phyloP scores from a whole-genome alignment of 1,140 invertebrate species.

The Drosophila murphyi region DNA sequence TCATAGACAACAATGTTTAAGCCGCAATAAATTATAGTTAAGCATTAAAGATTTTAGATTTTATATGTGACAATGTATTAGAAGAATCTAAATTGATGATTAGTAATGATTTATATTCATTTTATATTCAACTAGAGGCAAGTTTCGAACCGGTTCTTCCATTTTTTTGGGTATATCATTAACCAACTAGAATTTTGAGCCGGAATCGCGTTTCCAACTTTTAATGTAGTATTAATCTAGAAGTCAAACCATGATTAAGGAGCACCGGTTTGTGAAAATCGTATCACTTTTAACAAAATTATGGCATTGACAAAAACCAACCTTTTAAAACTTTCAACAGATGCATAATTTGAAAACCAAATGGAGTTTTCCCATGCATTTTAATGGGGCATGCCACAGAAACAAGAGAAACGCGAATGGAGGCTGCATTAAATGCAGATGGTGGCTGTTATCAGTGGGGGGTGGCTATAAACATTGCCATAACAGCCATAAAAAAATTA shows the following conservation, averaged over 20 bases:
- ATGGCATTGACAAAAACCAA: neutral
- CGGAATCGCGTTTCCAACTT: too few relatives aligned
- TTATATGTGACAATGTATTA: neutral
- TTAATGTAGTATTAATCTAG: too few relatives aligned
- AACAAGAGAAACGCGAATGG: neutral
- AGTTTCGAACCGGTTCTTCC: too few relatives aligned
- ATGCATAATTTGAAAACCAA: slow-evolving; percentile 7
- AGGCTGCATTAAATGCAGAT: slow-evolving; percentile 15
- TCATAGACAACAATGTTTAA: slow-evolving; percentile 1
- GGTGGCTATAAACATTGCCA: slow-evolving; percentile 8
- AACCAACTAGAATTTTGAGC: too few relatives aligned
- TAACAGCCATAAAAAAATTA: slow-evolving; percentile 6
- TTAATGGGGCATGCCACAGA: slow-evolving; percentile 17
- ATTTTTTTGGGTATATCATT: too few relatives aligned
- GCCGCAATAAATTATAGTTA: slow-evolving; percentile 1
- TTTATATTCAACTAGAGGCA: too few relatives aligned
- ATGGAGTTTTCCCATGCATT: slow-evolving; percentile 17
- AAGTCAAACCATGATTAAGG: too few relatives aligned
- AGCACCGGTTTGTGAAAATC: too few relatives aligned
- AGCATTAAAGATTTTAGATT: too few relatives aligned
- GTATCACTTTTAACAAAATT: too few relatives aligned
- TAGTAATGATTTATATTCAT: too few relatives aligned
- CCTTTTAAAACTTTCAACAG: slow-evolving; percentile 4
- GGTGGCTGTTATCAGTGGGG: slow-evolving; percentile 10
- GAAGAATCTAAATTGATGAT: too few relatives aligned